Evolutionary conservation across 2,888 invertebrate genomes (phyloP), one percentile per base, ranked within the genome.

Genomic region (Pinctada fucata): DNA sequence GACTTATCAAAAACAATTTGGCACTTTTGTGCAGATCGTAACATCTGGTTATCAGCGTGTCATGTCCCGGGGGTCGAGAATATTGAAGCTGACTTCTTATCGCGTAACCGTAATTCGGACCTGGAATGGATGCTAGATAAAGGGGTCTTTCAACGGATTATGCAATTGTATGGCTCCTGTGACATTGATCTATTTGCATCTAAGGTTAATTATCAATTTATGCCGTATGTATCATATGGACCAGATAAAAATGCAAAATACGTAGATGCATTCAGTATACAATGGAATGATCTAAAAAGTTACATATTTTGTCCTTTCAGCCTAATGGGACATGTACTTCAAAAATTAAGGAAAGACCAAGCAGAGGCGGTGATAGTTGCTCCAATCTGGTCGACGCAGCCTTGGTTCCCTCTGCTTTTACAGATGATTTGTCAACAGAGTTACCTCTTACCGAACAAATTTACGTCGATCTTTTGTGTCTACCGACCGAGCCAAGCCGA

Each of bases 271-370:
- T 78, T 78, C 49, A 69, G 73, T 69, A 52, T 78, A 6, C 8
- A 52, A 51, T 78, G 71, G 75, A 66, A 13, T 52, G 8, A 47
- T 6, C 10, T 50, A 31, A 65, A 48, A 31, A n/a, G 49, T 13
- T 78, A 71, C 63, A 74, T 52, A 70, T 75, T 78, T 72, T 51
- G 69, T 65, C 76, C 76, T 73, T 79, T 78, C 70, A 74, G 74
- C 13, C 5, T 74, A 5, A 47, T 74, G n/a, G 52, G 74, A n/a
- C 49, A 50, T 48, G 58, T 70, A 48, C n/a, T 78, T 4, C 69
- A 49, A 45, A 78, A 78, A 66, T 31, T 78, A 6, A 50, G 8
- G 10, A 51, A 63, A 49, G 70, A 78, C n/a, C 3, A 78, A 49
- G 49, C 52, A 6, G 31, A 69, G 49, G 48, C 45, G 31, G 64